Conservation (phyloP, 2,113 vertebrate species). For the Camarhynchus parvulus region DNA sequence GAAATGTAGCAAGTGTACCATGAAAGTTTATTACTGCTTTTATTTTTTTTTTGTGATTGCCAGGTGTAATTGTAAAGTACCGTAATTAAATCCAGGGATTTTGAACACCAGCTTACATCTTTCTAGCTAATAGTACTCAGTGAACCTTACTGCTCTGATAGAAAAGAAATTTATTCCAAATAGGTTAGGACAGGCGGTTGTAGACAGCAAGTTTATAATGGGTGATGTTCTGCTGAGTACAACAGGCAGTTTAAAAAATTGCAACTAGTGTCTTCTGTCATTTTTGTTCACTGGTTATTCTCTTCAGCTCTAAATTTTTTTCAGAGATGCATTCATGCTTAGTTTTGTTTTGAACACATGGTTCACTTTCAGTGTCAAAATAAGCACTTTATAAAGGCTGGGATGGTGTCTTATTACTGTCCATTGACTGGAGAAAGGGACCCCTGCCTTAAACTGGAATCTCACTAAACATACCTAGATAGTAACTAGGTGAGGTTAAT, state of each 20-base stretch:
- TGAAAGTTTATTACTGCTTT: background rate
- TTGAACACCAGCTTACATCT: background rate
- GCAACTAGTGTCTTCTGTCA: background rate
- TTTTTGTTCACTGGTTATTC: background rate
- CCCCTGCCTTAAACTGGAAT: background rate
- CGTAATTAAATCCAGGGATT: background rate
- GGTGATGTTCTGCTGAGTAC: background rate
- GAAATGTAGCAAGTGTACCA: background rate
- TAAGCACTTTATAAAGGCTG: background rate
- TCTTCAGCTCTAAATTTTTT: background rate
- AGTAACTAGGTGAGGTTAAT: background rate
- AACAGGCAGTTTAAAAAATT: background rate
- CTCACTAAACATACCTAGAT: background rate
- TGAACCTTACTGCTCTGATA: background rate
- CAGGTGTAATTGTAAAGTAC: background rate
- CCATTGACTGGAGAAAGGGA: background rate
- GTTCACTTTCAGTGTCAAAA: background rate
- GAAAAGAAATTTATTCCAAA: background rate
- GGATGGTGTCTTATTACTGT: background rate
- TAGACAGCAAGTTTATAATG: background rate
- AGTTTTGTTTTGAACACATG: background rate
- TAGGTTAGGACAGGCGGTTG: background rate
- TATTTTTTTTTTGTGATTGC: background rate
- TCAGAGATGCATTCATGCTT: rapidly evolving
- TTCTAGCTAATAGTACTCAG: background rate